Percentiles rank a stretch among this genome's conserved stretches.
Evolutionary conservation across 2,888 invertebrate genomes (phyloP).

Genomic region (Adineta ricciae): DNA sequence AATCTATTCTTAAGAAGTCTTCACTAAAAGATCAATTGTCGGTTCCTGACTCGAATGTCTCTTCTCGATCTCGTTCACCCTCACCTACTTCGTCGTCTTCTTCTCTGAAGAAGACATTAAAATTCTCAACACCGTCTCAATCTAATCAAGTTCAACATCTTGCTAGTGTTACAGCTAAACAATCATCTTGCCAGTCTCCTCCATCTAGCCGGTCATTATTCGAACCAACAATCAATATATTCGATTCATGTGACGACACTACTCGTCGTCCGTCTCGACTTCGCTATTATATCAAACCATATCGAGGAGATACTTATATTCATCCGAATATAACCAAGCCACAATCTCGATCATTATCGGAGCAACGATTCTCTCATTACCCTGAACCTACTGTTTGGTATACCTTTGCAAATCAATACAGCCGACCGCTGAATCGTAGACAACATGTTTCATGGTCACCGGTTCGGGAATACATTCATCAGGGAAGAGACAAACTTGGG

Average conservation of each 20-base stretch:
- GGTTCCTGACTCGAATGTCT: background rate
- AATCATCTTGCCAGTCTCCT: background rate
- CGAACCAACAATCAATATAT: background rate
- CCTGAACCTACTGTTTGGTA: background rate
- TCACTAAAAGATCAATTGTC: background rate
- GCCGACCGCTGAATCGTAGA: background rate
- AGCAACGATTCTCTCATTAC: background rate
- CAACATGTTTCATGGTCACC: slow-evolving; percentile 20
- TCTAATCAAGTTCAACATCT: background rate
- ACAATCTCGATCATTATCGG: background rate
- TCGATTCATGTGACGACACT: background rate
- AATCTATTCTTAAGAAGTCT: background rate
- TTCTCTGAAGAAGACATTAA: background rate
- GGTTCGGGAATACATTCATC: background rate
- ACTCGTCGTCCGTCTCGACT: background rate
- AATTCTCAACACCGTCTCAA: background rate
- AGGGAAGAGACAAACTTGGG: background rate
- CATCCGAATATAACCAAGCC: background rate
- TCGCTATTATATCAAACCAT: background rate
- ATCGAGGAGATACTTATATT: background rate
- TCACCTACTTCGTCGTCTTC: background rate
- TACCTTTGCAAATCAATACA: background rate
- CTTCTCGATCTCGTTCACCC: background rate
- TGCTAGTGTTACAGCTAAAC: background rate
- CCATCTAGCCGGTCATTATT: background rate